Conservation (phyloP, 2,888 invertebrate genomes). For the Hirtodrosophila cameraria region DNA sequence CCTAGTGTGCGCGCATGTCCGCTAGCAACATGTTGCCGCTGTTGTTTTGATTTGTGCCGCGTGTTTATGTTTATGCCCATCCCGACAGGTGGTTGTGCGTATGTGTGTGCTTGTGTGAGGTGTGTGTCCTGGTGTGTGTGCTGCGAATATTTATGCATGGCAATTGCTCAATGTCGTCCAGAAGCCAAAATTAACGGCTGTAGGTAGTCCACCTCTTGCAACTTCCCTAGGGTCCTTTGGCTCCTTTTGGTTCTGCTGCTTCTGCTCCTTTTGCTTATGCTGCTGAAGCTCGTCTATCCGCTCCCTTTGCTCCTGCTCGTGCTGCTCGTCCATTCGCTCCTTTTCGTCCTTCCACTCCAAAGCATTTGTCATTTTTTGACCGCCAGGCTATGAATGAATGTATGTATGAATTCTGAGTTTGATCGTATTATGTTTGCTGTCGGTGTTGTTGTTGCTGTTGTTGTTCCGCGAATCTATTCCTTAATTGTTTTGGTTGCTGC, state of each 20-base stretch:
- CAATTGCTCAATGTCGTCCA: constrained; percentile 76
- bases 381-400: constrained; percentile 1
- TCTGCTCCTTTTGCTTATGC: too few relatives aligned
- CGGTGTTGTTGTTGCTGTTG: constrained; percentile 13
- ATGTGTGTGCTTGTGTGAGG: constrained; percentile 10
- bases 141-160: constrained; percentile 68
- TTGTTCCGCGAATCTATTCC: constrained; percentile 12
- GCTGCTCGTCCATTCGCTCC: too few relatives aligned
- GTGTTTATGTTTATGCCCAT: constrained; percentile 60
- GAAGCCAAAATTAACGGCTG: constrained; percentile 31
- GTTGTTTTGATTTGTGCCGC: constrained; percentile 40
- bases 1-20: constrained; percentile 48
- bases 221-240: too few relatives aligned
- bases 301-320: too few relatives aligned
- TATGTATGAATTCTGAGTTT: too few relatives aligned
- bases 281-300: too few relatives aligned
- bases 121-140: constrained; percentile 29
- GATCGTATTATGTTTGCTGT: too few relatives aligned
- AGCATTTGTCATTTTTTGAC: constrained; percentile 48
- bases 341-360: constrained; percentile 10
- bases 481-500: constrained; percentile 45
- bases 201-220: neutral
- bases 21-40: constrained; percentile 49
- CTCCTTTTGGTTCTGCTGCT: too few relatives aligned
- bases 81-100: constrained; percentile 65